Base-by-base conservation (phyloP, 2,888 invertebrate genomes). In the Hesperia comma region DNA sequence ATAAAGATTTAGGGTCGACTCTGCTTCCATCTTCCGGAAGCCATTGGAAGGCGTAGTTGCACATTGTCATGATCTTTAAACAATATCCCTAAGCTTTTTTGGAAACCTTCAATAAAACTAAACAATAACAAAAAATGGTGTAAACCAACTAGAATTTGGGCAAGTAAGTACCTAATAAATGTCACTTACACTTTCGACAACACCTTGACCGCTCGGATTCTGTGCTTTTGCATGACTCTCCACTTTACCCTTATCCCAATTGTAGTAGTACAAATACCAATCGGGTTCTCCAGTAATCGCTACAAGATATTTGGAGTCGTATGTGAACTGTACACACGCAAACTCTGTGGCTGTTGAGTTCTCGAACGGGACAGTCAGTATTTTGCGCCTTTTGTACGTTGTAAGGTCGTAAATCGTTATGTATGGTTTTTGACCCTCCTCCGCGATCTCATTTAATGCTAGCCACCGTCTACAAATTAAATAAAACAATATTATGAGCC, bases 271-370 rank as follows among this genome's bases (percentile, higher is more conserved):
- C 87, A 97, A 91, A 75, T 94, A 95, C 95, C 96, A 96, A 82
- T 98, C 98, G 0, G 98, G 97, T 70, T 95, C 95, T 2, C 96
- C 96, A 0, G 97, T 96, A 37, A 98, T 94, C 0, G 96, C 95
- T 0, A 96, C 95, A 12, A 99, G 83, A 72, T 95, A 95, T 81
- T 96, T 96, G 1, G 96, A 97, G 82, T 98, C 98, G 69, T 93
- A 95, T 0, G 97, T 96, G 78, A 99, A 98, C 33, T 95, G 94
- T 0, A 97, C 88, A 67, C 95, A 95, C 12, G 95, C 95, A 79
- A 96, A 96, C 77, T 95, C 95, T 64, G 88, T 93, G 0, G 95
- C 94, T 4, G 92, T 87, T 0, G 93, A 89, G 56, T 94, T 94
- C 67, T 90, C 90, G 61, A 94, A 93, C 0, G 96, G 96, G 14